Percentiles rank a stretch among this genome's conserved stretches.
Evolutionary conservation across 30 jellyfish, hydroid and myxozoan species (phyloP).

Genomic region (Pseudorhiza aurosa): DNA sequence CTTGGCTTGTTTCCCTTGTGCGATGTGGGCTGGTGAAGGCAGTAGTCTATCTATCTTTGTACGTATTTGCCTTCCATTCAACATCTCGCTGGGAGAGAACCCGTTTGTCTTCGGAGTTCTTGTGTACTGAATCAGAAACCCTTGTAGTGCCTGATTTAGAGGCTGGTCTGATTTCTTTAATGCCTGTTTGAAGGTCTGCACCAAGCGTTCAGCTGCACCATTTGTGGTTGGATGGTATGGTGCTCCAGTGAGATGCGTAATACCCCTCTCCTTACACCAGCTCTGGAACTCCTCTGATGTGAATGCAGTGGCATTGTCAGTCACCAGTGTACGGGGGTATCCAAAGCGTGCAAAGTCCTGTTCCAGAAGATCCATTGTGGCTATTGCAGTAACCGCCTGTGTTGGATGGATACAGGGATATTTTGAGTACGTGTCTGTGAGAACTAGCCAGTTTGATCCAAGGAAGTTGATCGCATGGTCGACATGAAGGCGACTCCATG

Average conservation of each 20-base stretch:
- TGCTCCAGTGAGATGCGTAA: constrained; percentile 29
- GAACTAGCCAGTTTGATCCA: constrained; percentile 48
- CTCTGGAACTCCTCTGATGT: constrained; percentile 30
- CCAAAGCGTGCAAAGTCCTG: constrained; percentile 38
- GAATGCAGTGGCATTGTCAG: constrained; percentile 23
- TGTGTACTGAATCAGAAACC: constrained; percentile 6
- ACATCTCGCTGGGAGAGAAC: constrained; percentile 37
- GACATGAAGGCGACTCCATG: constrained; percentile 46
- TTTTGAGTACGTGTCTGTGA: constrained; percentile 40
- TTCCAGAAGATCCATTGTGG: constrained; percentile 12
- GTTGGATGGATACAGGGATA: constrained; percentile 29
- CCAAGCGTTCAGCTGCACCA: constrained; percentile 33
- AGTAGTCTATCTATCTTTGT: constrained; percentile 15
- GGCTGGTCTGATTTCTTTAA: constrained; percentile 40
- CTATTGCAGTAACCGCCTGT: constrained; percentile 5
- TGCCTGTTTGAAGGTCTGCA: constrained; percentile 49
- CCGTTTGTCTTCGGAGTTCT: constrained; percentile 25
- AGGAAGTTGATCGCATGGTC: constrained; percentile 24
- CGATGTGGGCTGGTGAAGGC: constrained; percentile 21
- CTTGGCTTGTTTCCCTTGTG: constrained; percentile 15
- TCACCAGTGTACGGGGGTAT: constrained; percentile 19
- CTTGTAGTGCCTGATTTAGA: constrained; percentile 23
- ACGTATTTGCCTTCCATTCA: constrained; percentile 19
- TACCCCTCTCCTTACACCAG: constrained; percentile 2
- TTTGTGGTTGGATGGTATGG: constrained; percentile 55